phyloP scores from a whole-genome alignment of 2,888 invertebrate species.

The Micropterix aruncella region DNA sequence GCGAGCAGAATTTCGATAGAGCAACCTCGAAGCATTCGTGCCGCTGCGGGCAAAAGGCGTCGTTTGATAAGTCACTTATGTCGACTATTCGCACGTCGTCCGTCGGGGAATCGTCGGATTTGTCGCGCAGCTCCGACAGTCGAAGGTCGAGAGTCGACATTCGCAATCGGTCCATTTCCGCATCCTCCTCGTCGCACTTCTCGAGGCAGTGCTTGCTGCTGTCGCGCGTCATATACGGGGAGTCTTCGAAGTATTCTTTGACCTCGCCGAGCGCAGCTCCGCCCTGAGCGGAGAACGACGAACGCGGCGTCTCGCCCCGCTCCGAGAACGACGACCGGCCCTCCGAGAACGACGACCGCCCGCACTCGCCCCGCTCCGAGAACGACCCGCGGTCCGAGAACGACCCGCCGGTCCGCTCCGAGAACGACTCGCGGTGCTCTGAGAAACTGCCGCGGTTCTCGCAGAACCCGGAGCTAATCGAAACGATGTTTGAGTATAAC shows the following conservation, averaged over 20 bases:
- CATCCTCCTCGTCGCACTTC: constrained; percentile 24
- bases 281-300: constrained; percentile 34
- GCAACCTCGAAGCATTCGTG: constrained; percentile 55
- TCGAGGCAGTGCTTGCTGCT: constrained; percentile 21
- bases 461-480: constrained; percentile 45
- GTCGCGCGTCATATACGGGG: constrained; percentile 25
- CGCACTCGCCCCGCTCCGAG: constrained; percentile 31
- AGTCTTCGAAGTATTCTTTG: constrained; percentile 29
- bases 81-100: constrained; percentile 20
- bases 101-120: constrained; percentile 15
- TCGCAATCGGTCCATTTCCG: constrained; percentile 29
- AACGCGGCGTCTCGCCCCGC: constrained; percentile 31
- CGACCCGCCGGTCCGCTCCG: constrained; percentile 16
- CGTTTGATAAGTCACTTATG: constrained; percentile 14
- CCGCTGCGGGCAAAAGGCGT: constrained; percentile 4
- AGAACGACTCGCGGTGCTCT: constrained; percentile 31
- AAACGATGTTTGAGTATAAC: constrained; percentile 36
- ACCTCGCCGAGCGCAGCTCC: constrained; percentile 26
- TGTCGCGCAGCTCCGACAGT: constrained; percentile 26
- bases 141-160: constrained; percentile 32
- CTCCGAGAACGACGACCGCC: constrained; percentile 35
- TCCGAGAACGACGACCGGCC: constrained; percentile 32
- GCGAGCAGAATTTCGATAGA: constrained; percentile 65
- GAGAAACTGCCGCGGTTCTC: constrained; percentile 38
- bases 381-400: constrained; percentile 35